Evolutionary conservation across 1,140 invertebrate genomes (phyloP).

Genomic region (Ladona fulva): DNA sequence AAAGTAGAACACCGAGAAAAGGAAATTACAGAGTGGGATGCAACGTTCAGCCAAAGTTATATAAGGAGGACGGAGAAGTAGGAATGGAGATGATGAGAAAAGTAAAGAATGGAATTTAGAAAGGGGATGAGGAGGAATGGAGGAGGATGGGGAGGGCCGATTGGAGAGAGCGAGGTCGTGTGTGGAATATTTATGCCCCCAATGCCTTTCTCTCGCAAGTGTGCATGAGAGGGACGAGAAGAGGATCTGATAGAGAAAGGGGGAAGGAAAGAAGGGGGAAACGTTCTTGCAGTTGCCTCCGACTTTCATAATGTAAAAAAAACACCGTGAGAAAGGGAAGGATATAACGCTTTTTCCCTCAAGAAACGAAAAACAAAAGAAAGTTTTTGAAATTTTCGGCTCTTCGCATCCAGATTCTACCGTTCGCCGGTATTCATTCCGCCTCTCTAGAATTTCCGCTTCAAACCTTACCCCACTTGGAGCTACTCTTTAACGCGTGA

Average conservation of each 20-base stretch:
- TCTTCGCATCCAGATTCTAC: background rate
- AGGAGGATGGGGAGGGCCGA: background rate
- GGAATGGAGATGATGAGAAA: background rate
- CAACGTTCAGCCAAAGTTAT: background rate
- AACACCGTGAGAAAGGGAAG: background rate
- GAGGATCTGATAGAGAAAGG: background rate
- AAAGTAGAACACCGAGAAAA: no score
- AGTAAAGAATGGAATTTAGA: background rate
- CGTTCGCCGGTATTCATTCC: background rate
- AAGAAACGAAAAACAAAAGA: background rate
- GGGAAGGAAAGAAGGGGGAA: background rate
- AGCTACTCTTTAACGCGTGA: background rate
- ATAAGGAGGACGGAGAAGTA: background rate
- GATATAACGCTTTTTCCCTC: background rate
- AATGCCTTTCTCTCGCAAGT: background rate
- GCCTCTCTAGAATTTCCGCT: background rate
- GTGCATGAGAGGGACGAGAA: no score
- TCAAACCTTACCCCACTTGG: background rate
- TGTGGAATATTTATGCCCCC: conserved; percentile 3
- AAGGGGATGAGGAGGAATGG: background rate
- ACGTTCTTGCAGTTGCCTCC: background rate
- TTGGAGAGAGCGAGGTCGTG: background rate
- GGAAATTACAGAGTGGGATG: background rate
- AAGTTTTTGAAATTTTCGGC: background rate
- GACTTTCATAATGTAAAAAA: background rate